Evolutionary conservation across 2,113 vertebrate species (phyloP), one percentile per base, ranked within the genome.

Genomic region (Apus apus): DNA sequence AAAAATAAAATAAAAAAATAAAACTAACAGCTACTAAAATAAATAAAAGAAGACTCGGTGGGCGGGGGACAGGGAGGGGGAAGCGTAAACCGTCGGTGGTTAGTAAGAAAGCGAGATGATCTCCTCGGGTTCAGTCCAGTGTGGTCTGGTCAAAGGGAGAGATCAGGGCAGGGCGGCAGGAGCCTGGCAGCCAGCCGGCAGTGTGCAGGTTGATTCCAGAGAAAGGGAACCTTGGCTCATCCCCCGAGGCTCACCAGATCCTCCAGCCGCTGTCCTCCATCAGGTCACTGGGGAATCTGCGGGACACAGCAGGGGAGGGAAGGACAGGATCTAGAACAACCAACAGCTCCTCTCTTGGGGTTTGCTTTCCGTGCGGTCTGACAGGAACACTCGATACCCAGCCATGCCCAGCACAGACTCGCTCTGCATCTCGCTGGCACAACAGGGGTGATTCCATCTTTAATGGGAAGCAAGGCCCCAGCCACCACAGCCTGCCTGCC

Each of bases 91-190:
- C 97, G 36, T 96, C 90, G 91, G 94, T 95, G 96, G 97, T 99
- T 99, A 98, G 98, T 98, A 98, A 96, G 97, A 97, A 97, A 98
- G 97, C 96, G 97, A 97, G 98, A 96, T 97, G 97, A 97, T 97
- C 97, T 96, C 97, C 92, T 85, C 27, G 89, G 97, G 94, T 96
- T 95, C 95, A 96, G 95, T 96, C 98, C 98, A 97, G 97, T 96
- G 86, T 95, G 98, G 98, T 96, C 98, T 97, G 96, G 96, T 96
- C 97, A 97, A 97, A 89, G 96, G 98, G 96, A 97, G 97, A 93
- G 97, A 94, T 96, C 95, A 74, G 97, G 94, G 95, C 94, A 86
- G 93, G 98, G 96, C 89, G 62, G 96, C 89, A 86, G 96, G 96
- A 96, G 98, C 97, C 90, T 94, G 95, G 96, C 94, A 94, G 97